Evolutionary conservation across 1,140 invertebrate species (phyloP), one percentile per base, ranked within the genome.

Genomic region (Papilio aristodemus): DNA sequence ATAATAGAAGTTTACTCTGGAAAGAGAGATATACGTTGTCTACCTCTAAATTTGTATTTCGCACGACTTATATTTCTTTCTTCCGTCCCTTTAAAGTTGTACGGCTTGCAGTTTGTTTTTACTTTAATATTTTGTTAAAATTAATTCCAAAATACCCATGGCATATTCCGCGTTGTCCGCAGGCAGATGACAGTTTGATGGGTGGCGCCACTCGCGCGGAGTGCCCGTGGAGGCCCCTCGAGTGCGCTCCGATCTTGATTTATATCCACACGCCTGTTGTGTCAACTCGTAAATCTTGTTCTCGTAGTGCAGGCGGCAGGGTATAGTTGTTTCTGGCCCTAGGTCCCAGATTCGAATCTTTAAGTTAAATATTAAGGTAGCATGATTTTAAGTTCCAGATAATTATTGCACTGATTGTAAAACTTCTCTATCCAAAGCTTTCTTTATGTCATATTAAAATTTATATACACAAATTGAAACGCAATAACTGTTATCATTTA

Each of bases 251-350:
- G 38, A 32, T 13, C 11, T 13, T 58, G 54, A 58, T 58, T 58
- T 58, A 58, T 54, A 25, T 58, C 4, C 27, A 32, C 25, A 32
- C 4, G 13, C 54, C 13, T 32, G 27, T 19, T 41, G 14, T 58
- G 54, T 58, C 11, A 58, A 58, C 57, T 32, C 25, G 32, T 58
- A 58, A 58, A 58, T 58, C 57, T 32, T 32, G 27, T 58, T 22
- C 10, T 19, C 17, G 13, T 8, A 32, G 27, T 19, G 14, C 32
- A 39, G 2, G n/a, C 11, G 19, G 32, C 38, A 62, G 14, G 38
- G 63, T 50, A 50, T 63, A 54, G 46, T 57, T 54, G 54, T 50
- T 41, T 69, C 43, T 46, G 43, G 50, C 27, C 10, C 59, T 50
- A 57, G 63, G 63, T 39, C 63, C 11, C 10, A 32, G 10, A 4